Percentiles rank a stretch among this genome's conserved stretches.
Evolutionary conservation across 2,113 vertebrate species (phyloP).

Genomic region (Pangasianodon gigas): DNA sequence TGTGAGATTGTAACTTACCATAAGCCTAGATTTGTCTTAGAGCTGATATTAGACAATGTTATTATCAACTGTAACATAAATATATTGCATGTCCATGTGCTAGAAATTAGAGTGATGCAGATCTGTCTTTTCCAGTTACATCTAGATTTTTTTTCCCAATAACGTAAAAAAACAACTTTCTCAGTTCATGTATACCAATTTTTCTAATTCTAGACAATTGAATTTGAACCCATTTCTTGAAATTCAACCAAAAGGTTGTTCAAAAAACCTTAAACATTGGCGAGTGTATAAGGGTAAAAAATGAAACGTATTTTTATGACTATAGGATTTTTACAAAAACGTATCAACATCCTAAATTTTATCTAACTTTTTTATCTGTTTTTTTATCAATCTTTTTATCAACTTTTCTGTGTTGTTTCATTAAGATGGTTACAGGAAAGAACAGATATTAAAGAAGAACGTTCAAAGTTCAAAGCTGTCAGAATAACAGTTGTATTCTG

Average conservation of each 20-base stretch:
- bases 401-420: background rate
- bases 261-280: background rate
- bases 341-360: background rate
- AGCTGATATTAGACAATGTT: background rate
- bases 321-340: background rate
- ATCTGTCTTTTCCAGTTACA: background rate
- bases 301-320: background rate
- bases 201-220: too few species aligned
- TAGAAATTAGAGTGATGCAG: background rate
- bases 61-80: background rate
- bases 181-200: background rate
- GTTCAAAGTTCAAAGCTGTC: background rate
- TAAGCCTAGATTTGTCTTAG: background rate
- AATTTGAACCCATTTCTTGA: too few species aligned
- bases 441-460: background rate
- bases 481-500: background rate
- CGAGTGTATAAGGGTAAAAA: background rate
- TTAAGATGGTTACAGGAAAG: background rate
- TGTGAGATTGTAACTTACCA: background rate
- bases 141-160: background rate
- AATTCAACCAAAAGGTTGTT: background rate
- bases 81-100: background rate
- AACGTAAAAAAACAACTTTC: background rate
- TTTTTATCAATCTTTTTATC: too few species aligned
- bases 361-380: too few species aligned